These are phyloP conservation scores for Dasyurus viverrinus DNA, from an alignment of 2,113 vertebrate genomes.

Conservation along the genomic window DNA sequence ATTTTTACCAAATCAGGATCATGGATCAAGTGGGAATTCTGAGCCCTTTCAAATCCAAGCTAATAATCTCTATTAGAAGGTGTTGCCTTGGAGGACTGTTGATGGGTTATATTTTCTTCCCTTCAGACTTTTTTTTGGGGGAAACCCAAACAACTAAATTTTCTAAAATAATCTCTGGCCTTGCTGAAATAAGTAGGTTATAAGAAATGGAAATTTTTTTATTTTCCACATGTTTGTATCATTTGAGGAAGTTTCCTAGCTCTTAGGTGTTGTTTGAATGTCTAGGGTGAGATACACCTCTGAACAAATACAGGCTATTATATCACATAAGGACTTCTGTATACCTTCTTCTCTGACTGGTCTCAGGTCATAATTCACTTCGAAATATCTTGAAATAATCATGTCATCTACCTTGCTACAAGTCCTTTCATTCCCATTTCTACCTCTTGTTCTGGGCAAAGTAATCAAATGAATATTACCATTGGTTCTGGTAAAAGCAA, in stretches of 20 bases:
- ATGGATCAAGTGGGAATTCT: background rate
- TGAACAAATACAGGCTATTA: no score
- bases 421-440: no score
- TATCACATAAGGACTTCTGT: no score
- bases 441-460: no score
- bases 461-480: no score
- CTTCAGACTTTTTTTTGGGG: background rate
- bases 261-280: background rate
- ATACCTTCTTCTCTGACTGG: no score
- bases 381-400: no score
- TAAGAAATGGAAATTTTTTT: background rate
- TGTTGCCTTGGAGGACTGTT: background rate
- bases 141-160: conserved; percentile 16
- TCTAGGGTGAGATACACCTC: background rate
- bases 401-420: no score
- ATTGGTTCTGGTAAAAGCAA: no score
- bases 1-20: background rate
- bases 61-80: background rate
- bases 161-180: background rate
- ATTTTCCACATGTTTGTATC: no score
- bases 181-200: background rate
- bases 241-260: no score
- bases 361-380: no score
- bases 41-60: background rate
- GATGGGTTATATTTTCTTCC: conserved; percentile 25